A percentile compares a stretch with the other conserved stretches of the same genome.
Conservation (phyloP, 2,113 vertebrate species). For the Cheilinus undulatus region DNA sequence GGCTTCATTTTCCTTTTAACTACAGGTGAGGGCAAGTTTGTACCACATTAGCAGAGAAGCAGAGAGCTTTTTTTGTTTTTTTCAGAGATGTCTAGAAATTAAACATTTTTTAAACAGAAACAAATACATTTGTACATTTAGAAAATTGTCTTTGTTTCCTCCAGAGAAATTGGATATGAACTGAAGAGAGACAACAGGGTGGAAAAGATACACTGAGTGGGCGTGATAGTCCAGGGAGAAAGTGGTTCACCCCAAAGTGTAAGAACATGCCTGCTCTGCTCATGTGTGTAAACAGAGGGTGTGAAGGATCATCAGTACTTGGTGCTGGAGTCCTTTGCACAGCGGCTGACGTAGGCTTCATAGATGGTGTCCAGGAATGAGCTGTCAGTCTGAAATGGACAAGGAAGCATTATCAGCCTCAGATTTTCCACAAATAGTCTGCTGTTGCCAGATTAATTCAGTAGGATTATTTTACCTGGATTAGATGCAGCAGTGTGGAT, state of each 20-base stretch:
- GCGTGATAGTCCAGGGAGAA: background rate
- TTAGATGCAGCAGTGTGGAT: slow-evolving; percentile 88
- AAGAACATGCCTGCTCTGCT: background rate
- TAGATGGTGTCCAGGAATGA: slow-evolving; percentile 95
- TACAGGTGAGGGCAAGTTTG: too few relatives aligned
- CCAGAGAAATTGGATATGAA: slow-evolving; percentile 1
- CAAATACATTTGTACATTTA: background rate
- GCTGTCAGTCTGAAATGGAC: slow-evolving; percentile 90
- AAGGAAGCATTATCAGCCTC: slow-evolving; percentile 16
- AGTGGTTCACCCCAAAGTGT: slow-evolving; percentile 10
- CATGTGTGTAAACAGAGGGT: slow-evolving; percentile 18
- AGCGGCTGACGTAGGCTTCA: slow-evolving; percentile 87
- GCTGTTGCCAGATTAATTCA: too few relatives aligned
- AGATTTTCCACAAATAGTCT: background rate
- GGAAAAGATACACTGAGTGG: slow-evolving; percentile 2
- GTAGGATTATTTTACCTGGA: slow-evolving; percentile 83
- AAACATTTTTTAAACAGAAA: background rate
- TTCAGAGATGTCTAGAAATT: background rate
- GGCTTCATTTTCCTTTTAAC: too few relatives aligned
- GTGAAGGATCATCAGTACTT: slow-evolving; percentile 62
- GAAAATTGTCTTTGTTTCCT: background rate
- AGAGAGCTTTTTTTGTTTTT: background rate
- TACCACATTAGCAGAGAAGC: background rate
- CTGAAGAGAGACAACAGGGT: slow-evolving; percentile 1
- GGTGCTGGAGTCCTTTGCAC: slow-evolving; percentile 48